Evolutionary conservation across 2,113 vertebrate species (phyloP).

Genomic region (Gavia stellata): DNA sequence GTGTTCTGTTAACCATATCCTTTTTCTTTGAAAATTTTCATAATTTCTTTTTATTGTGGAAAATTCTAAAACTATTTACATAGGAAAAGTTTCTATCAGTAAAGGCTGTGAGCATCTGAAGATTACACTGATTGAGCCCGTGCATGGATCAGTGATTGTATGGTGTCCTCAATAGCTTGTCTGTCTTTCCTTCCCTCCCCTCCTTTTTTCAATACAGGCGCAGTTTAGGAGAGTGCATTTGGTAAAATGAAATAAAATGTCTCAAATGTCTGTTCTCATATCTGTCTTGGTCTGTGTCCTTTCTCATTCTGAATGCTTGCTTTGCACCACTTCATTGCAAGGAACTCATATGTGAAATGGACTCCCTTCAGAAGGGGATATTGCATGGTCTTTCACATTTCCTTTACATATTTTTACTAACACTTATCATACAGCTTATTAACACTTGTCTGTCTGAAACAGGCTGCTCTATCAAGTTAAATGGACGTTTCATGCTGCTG

Average conservation of each 20-base stretch:
- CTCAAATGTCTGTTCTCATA: conserved; percentile 73
- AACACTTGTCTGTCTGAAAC: conserved; percentile 82
- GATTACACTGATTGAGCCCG: conserved; percentile 70
- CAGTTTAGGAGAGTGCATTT: conserved; percentile 77
- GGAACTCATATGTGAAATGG: conserved; percentile 78
- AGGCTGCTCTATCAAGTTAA: conserved; percentile 71
- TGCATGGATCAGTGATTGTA: conserved; percentile 79
- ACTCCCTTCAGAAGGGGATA: conserved; percentile 78
- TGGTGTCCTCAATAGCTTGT: conserved; percentile 71
- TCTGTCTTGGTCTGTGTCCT: conserved; percentile 69
- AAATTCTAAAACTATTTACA: conserved; percentile 42
- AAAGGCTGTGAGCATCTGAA: conserved; percentile 71
- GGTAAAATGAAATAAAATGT: conserved; percentile 72
- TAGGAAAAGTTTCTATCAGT: conserved; percentile 69
- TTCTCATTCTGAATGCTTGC: conserved; percentile 78
- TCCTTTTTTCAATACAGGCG: conserved; percentile 76
- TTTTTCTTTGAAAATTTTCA: conserved; percentile 56
- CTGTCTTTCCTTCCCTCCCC: conserved; percentile 70
- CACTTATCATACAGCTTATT: conserved; percentile 84
- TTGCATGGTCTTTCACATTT: conserved; percentile 82
- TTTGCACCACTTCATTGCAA: conserved; percentile 78
- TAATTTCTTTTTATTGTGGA: conserved; percentile 58
- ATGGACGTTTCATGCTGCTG: conserved; percentile 29
- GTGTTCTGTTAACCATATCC: conserved; percentile 59
- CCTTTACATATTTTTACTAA: conserved; percentile 79